Conservation (phyloP, 1,140 invertebrate genomes). For the Dreissena rostriformis region DNA sequence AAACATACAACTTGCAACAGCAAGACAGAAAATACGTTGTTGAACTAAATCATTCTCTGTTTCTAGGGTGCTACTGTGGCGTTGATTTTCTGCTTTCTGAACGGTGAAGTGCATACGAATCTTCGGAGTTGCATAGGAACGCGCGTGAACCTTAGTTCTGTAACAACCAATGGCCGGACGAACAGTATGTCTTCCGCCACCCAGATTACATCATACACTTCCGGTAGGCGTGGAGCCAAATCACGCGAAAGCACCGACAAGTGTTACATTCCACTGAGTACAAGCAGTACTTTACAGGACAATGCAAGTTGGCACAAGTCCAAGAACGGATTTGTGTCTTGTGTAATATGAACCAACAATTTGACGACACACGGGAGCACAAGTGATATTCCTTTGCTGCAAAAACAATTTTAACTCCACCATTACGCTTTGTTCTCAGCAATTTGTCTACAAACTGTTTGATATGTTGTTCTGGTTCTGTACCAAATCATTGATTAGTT, state of each 20-base stretch:
- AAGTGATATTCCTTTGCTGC: no score
- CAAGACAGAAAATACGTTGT: neutral
- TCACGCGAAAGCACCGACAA: slow-evolving; percentile 25
- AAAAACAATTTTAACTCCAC: no score
- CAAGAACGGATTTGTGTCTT: slow-evolving; percentile 28
- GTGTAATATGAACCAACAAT: slow-evolving; percentile 3
- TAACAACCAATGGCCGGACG: neutral
- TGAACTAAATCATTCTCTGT: neutral
- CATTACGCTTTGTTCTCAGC: no score
- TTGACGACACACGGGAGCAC: no score
- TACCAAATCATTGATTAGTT: no score
- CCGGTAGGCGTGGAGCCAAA: neutral
- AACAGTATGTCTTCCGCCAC: slow-evolving; percentile 46
- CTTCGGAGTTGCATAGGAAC: slow-evolving; percentile 14
- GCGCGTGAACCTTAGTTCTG: slow-evolving; percentile 9
- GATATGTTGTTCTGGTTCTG: no score
- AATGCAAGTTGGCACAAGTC: neutral
- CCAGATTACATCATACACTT: slow-evolving; percentile 27
- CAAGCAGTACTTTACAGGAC: slow-evolving; percentile 27
- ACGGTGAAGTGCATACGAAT: slow-evolving; percentile 48
- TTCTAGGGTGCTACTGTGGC: slow-evolving; percentile 42
- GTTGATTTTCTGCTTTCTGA: slow-evolving; percentile 47
- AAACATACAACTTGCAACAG: neutral
- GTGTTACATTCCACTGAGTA: slow-evolving; percentile 36
- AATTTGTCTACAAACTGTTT: no score